Evolutionary conservation across 1,140 invertebrate species (phyloP).

Genomic region (Daktulosphaira vitifoliae): DNA sequence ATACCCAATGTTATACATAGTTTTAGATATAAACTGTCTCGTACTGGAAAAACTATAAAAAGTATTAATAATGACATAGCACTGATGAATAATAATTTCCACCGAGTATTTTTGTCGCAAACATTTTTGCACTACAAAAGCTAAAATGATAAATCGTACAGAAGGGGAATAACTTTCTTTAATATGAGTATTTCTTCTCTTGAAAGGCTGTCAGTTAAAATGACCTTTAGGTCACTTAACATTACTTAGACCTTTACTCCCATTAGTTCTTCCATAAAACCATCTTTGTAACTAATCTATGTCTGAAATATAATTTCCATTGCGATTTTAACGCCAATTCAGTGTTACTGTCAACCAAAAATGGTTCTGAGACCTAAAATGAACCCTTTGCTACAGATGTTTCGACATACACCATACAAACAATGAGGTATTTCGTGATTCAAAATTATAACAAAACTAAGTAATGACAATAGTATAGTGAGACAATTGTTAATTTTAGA

Average conservation of each 20-base stretch:
- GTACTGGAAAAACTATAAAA: too few species aligned
- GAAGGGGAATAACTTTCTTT: constrained; percentile 25
- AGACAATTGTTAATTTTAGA: too few species aligned
- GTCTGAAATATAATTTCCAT: too few species aligned
- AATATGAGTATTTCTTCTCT: neutral
- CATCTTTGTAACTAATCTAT: constrained; percentile 4
- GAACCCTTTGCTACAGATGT: too few species aligned
- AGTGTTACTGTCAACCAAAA: neutral
- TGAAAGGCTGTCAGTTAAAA: neutral
- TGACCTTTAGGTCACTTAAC: constrained; percentile 31
- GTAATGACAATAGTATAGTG: too few species aligned
- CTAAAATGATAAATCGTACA: constrained; percentile 21
- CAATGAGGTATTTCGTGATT: too few species aligned
- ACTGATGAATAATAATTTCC: constrained; percentile 3
- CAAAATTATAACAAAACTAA: too few species aligned
- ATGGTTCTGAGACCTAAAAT: neutral
- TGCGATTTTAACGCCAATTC: neutral
- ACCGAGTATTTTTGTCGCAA: constrained; percentile 7
- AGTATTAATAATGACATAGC: too few species aligned
- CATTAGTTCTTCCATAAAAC: neutral
- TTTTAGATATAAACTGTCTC: too few species aligned
- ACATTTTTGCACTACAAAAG: neutral
- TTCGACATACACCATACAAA: too few species aligned
- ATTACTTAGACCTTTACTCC: constrained; percentile 4
- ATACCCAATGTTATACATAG: too few species aligned